Conservation (phyloP, 2,888 invertebrate species). For the Eilema griseolum region DNA sequence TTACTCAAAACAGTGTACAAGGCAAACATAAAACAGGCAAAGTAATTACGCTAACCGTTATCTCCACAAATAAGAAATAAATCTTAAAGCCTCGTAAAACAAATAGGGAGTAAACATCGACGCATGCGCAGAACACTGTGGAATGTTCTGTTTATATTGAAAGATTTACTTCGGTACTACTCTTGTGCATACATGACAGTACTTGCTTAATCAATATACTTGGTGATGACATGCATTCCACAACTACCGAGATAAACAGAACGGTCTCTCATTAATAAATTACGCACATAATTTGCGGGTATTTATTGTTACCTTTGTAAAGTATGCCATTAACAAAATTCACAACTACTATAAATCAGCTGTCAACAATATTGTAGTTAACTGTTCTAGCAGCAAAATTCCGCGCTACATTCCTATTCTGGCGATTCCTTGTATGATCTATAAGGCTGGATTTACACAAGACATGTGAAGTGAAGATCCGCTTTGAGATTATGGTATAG, state of each 20-base stretch:
- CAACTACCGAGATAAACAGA: neutral
- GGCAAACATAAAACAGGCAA: constrained; percentile 69
- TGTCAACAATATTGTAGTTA: constrained; percentile 46
- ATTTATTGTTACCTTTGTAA: constrained; percentile 15
- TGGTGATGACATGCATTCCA: constrained; percentile 30
- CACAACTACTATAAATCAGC: constrained; percentile 30
- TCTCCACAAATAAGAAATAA: constrained; percentile 72
- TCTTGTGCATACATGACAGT: constrained; percentile 43
- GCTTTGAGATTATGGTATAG: constrained; percentile 64
- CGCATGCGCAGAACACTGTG: constrained; percentile 44
- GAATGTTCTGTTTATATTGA: constrained; percentile 57
- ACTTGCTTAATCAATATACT: constrained; percentile 55
- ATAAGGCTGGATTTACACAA: constrained; percentile 42
- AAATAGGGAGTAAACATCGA: constrained; percentile 65
- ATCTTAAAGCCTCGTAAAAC: constrained; percentile 68
- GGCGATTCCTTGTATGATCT: constrained; percentile 66
- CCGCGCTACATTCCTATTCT: constrained; percentile 59
- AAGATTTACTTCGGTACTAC: constrained; percentile 57
- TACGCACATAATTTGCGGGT: neutral
- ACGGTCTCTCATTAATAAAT: neutral
- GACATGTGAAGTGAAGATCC: constrained; percentile 61
- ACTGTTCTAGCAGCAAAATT: constrained; percentile 53
- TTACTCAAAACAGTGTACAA: constrained; percentile 56
- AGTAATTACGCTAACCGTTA: constrained; percentile 78
- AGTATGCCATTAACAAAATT: neutral